A percentile compares a stretch with the other conserved stretches of the same genome.
phyloP scores from a whole-genome alignment of 2,888 invertebrate genomes.

The Drosophila monieri region DNA sequence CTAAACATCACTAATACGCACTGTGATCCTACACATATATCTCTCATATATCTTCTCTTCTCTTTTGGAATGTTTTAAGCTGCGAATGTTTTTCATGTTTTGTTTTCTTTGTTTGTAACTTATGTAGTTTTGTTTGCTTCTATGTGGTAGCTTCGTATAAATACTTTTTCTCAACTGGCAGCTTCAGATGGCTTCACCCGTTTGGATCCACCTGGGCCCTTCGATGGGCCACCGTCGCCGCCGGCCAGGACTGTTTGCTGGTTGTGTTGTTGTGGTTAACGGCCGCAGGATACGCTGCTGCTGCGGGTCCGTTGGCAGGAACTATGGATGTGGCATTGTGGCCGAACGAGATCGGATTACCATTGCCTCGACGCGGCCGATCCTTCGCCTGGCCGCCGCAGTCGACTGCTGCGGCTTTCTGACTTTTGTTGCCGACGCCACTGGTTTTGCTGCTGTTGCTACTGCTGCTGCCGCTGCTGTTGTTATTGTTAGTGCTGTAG shows the following conservation, averaged over 20 bases:
- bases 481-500: slow-evolving; percentile 34
- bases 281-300: slow-evolving; percentile 26
- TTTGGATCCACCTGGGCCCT: slow-evolving; percentile 83
- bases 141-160: slow-evolving; percentile 65
- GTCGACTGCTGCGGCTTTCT: no score
- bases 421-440: neutral
- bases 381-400: slow-evolving; percentile 41
- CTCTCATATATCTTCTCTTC: neutral
- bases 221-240: slow-evolving; percentile 70
- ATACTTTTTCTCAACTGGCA: slow-evolving; percentile 63
- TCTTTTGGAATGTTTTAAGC: slow-evolving; percentile 74
- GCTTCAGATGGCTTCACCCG: slow-evolving; percentile 75
- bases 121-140: slow-evolving; percentile 20
- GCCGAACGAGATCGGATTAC: slow-evolving; percentile 51
- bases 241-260: slow-evolving; percentile 63
- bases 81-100: slow-evolving; percentile 59
- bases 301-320: slow-evolving; percentile 76
- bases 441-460: slow-evolving; percentile 23
- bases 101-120: slow-evolving; percentile 14
- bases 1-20: slow-evolving; percentile 37
- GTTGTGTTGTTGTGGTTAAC: slow-evolving; percentile 38
- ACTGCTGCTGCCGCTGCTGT: slow-evolving; percentile 33
- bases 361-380: slow-evolving; percentile 51
- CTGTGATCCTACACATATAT: slow-evolving; percentile 11
- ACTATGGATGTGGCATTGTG: slow-evolving; percentile 73